These are phyloP conservation scores for Torymus auratus DNA, from an alignment of 2,888 invertebrate genomes.

Conservation along the genomic window DNA sequence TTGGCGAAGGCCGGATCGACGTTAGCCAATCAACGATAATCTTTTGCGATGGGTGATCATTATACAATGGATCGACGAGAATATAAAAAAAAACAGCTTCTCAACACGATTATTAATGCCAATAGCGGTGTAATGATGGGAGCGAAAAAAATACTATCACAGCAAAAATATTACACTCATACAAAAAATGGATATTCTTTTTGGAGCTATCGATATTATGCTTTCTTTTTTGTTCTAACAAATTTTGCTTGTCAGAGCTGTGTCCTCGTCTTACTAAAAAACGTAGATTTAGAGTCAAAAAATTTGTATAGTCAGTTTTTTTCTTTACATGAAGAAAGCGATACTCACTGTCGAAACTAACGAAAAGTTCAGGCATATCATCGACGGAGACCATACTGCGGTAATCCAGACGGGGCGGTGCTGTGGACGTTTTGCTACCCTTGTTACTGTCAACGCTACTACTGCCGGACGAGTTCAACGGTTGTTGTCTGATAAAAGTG, in stretches of 20 bases:
- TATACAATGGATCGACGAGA: neutral
- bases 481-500: constrained; percentile 87
- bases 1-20: neutral
- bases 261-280: constrained; percentile 16
- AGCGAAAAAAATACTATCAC: constrained; percentile 39
- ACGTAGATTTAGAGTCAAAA: constrained; percentile 4
- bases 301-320: neutral
- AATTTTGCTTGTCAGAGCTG: constrained; percentile 51
- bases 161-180: constrained; percentile 36
- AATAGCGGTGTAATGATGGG: neutral
- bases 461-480: constrained; percentile 75
- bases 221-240: constrained; percentile 28
- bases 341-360: constrained; percentile 94
- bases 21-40: constrained; percentile 3
- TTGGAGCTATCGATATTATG: constrained; percentile 12
- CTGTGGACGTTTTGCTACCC: constrained; percentile 79
- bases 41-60: neutral
- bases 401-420: constrained; percentile 89
- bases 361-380: constrained; percentile 96
- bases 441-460: constrained; percentile 81
- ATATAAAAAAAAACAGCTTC: constrained; percentile 1
- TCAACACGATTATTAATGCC: constrained; percentile 4
- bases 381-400: constrained; percentile 95
- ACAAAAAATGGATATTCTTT: constrained; percentile 8
- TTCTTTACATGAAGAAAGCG: neutral